These are phyloP conservation scores for Harpegnathos saltator DNA, from an alignment of 1,140 invertebrate species.

Conservation along the genomic window DNA sequence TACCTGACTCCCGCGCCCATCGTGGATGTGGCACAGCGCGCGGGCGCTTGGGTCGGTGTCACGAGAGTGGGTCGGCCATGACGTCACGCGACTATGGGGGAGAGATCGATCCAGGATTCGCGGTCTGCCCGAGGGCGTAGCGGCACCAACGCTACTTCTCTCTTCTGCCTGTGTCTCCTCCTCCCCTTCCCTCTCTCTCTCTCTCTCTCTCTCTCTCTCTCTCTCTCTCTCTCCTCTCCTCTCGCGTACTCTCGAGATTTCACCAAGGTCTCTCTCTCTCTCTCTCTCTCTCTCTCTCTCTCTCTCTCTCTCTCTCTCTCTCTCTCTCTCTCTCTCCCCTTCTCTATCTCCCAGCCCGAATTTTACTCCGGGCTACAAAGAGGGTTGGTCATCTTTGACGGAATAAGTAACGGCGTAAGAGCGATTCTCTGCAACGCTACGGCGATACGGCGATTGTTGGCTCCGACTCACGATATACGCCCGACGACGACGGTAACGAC, in stretches of 20 bases:
- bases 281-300: background rate
- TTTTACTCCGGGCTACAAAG: constrained; percentile 31
- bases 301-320: constrained; percentile 12
- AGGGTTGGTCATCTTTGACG: constrained; percentile 31
- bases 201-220: constrained; percentile 15
- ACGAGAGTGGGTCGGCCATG: constrained; percentile 74
- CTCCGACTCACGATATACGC: constrained; percentile 3
- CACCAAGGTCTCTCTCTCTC: background rate
- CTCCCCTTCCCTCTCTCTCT: background rate
- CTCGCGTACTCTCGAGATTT: background rate
- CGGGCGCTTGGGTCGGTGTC: constrained; percentile 65
- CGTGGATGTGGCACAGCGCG: constrained; percentile 49
- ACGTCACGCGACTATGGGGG: constrained; percentile 72
- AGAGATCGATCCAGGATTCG: constrained; percentile 76
- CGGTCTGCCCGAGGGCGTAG: constrained; percentile 73
- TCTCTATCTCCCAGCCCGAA: constrained; percentile 14
- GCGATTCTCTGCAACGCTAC: constrained; percentile 38
- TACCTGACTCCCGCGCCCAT: constrained; percentile 54
- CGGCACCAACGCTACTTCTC: constrained; percentile 10
- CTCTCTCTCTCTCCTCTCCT: background rate
- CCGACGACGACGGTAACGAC: background rate
- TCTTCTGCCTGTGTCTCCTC: background rate
- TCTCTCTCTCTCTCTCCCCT: constrained; percentile 6
- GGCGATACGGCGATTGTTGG: constrained; percentile 32
- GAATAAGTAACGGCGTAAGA: constrained; percentile 35